Percentiles rank a stretch among this genome's conserved stretches.
Evolutionary conservation across 1,140 invertebrate genomes (phyloP).

Genomic region (Drosophila sulfurigaster): DNA sequence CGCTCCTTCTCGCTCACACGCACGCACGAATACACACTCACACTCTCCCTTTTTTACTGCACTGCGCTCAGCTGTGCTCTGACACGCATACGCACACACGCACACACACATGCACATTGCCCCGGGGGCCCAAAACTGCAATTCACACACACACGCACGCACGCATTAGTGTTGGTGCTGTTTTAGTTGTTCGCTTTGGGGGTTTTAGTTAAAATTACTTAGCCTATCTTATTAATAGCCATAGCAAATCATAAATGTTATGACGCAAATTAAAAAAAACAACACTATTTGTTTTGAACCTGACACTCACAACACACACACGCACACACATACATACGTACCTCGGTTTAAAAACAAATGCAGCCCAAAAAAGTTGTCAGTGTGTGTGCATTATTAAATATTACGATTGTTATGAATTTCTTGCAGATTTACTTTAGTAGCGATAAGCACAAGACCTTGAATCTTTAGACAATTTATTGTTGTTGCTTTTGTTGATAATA

Average conservation of each 20-base stretch:
- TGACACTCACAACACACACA: neutral
- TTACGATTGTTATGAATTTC: neutral
- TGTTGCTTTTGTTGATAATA: slow-evolving; percentile 1
- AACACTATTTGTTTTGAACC: slow-evolving; percentile 32
- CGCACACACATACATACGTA: slow-evolving; percentile 14
- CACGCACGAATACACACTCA: neutral
- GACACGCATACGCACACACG: neutral
- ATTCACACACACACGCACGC: slow-evolving; percentile 13
- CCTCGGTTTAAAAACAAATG: slow-evolving; percentile 44
- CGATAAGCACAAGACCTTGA: slow-evolving; percentile 41
- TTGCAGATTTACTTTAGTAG: slow-evolving; percentile 16
- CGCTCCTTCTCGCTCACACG: neutral
- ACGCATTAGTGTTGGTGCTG: slow-evolving; percentile 5
- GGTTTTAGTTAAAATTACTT: slow-evolving; percentile 7
- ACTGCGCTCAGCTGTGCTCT: slow-evolving; percentile 23
- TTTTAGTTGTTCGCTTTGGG: neutral
- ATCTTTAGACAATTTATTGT: slow-evolving; percentile 26
- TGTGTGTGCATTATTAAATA: slow-evolving; percentile 21
- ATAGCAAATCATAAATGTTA: neutral
- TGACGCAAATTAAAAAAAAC: slow-evolving; percentile 21
- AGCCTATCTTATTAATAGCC: slow-evolving; percentile 14
- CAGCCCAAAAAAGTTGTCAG: neutral
- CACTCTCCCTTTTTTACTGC: neutral
- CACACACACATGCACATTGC: slow-evolving; percentile 17
- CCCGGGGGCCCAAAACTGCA: slow-evolving; percentile 32